Conservation (phyloP, 2,888 invertebrate genomes). For the Ornithoptera priamus region DNA sequence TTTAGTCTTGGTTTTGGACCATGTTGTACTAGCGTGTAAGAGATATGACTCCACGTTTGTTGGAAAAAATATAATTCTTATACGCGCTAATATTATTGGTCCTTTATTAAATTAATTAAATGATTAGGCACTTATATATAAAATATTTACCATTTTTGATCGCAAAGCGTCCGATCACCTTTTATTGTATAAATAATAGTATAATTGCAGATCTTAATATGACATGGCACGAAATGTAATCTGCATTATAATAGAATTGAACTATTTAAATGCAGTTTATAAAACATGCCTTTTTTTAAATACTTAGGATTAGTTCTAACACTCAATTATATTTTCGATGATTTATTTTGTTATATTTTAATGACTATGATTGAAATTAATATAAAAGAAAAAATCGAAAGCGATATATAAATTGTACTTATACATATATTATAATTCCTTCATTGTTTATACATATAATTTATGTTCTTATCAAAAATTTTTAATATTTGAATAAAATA, state of each 20-base stretch:
- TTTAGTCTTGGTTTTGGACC: slow-evolving; percentile 9
- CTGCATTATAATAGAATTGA: slow-evolving; percentile 30
- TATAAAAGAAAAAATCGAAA: slow-evolving; percentile 3
- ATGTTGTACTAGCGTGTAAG: slow-evolving; percentile 2
- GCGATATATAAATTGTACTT: slow-evolving; percentile 30
- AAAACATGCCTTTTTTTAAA: slow-evolving; percentile 16
- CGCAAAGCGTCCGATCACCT: slow-evolving; percentile 31
- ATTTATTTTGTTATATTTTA: slow-evolving; percentile 13
- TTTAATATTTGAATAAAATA: slow-evolving; percentile 9
- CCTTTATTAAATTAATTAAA: slow-evolving; percentile 17
- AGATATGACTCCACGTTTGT: background rate
- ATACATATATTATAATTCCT: slow-evolving; percentile 22
- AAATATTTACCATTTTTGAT: slow-evolving; percentile 24
- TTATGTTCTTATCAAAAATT: slow-evolving; percentile 1
- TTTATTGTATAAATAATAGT: slow-evolving; percentile 27
- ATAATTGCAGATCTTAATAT: slow-evolving; percentile 27
- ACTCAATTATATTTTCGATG: slow-evolving; percentile 22
- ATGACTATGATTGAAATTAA: slow-evolving; percentile 24
- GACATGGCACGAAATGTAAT: slow-evolving; percentile 26
- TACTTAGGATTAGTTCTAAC: slow-evolving; percentile 29
- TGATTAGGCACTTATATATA: slow-evolving; percentile 27
- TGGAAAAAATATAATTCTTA: background rate
- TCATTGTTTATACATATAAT: slow-evolving; percentile 9
- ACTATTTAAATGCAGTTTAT: slow-evolving; percentile 33
- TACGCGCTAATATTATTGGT: slow-evolving; percentile 16